Evolutionary conservation across 2,113 vertebrate genomes (phyloP).

Genomic region (Candoia aspera): DNA sequence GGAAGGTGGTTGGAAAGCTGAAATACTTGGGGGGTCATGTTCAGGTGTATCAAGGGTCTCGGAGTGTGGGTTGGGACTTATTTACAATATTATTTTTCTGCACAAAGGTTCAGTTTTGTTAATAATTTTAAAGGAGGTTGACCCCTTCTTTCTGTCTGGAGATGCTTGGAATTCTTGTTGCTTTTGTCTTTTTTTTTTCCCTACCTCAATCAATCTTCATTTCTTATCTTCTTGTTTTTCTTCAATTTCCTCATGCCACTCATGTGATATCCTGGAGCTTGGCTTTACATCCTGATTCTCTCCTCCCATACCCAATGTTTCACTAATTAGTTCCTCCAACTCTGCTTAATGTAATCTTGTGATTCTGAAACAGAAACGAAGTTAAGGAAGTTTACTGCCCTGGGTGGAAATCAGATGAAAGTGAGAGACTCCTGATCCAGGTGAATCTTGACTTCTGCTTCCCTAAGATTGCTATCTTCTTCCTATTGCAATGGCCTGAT

Average conservation of each 20-base stretch:
- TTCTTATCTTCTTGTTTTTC: slow-evolving; percentile 74
- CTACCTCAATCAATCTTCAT: background rate
- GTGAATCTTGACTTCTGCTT: slow-evolving; percentile 71
- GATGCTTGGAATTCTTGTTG: background rate
- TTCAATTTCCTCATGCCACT: slow-evolving; percentile 40
- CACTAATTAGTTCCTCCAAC: slow-evolving; percentile 73
- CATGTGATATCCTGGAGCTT: slow-evolving; percentile 62
- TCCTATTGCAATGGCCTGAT: slow-evolving; percentile 28
- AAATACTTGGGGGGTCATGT: no score
- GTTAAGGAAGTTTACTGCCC: slow-evolving; percentile 58
- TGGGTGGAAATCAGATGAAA: background rate
- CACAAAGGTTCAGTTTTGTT: background rate
- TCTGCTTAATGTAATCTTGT: slow-evolving; percentile 61
- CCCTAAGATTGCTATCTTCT: slow-evolving; percentile 59
- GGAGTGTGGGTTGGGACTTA: background rate
- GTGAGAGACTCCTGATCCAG: slow-evolving; percentile 58
- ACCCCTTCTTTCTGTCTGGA: background rate
- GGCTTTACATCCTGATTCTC: slow-evolving; percentile 63
- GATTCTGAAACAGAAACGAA: slow-evolving; percentile 39
- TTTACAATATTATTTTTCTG: no score
- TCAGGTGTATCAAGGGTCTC: background rate
- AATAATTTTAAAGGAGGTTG: background rate
- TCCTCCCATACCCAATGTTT: slow-evolving; percentile 53
- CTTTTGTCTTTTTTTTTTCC: background rate
- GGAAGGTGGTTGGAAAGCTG: no score